These are phyloP conservation scores for Polypterus senegalus DNA, from an alignment of 2,113 vertebrate genomes.

Conservation along the genomic window DNA sequence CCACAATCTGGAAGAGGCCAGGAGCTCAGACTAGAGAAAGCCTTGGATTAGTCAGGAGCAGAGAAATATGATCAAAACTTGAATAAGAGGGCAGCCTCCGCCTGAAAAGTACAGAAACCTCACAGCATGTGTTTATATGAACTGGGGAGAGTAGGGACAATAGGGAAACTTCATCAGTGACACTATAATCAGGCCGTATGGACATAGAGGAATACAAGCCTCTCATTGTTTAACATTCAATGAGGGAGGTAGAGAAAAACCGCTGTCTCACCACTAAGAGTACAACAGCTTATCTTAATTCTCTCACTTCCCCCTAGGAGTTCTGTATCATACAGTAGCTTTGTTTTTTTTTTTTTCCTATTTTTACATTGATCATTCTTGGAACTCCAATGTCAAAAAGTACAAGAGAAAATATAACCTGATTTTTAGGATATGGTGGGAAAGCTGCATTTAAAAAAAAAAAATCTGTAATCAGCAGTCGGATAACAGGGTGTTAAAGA, in stretches of 20 bases:
- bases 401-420: no score
- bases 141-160: conserved; percentile 14
- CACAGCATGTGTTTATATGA: conserved; percentile 22
- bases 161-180: conserved; percentile 13
- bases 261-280: conserved; percentile 14
- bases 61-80: conserved; percentile 26
- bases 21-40: conserved; percentile 3
- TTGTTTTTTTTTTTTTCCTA: no score
- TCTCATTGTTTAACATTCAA: conserved; percentile 38
- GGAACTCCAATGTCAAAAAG: no score
- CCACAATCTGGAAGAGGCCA: neutral
- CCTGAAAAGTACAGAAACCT: conserved; percentile 28
- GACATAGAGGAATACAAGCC: conserved; percentile 29
- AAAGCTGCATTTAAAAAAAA: no score
- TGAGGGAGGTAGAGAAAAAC: conserved; percentile 33
- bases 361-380: no score
- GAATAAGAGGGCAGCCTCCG: conserved; percentile 31
- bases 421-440: no score
- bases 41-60: neutral
- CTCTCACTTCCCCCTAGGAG: no score
- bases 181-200: conserved; percentile 20
- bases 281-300: neutral
- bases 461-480: no score
- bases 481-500: neutral
- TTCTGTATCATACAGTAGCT: no score